Base-by-base conservation (phyloP, 2,113 vertebrate genomes). In the Fregata magnificens region DNA sequence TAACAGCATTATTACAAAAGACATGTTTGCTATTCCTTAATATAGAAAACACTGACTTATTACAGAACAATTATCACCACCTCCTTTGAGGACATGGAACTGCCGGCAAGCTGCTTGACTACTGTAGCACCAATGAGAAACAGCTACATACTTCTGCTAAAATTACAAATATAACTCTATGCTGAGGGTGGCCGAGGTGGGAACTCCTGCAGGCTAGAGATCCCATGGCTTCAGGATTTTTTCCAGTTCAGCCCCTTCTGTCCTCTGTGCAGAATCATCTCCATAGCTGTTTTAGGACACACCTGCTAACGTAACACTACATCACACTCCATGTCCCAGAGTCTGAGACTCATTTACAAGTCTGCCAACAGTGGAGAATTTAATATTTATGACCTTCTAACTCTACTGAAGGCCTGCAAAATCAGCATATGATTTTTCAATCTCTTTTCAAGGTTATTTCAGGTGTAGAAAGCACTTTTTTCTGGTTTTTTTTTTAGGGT, bases 401-500 rank as follows among this genome's bases (percentile, higher is more conserved):
- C 36, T 50, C 17, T 50, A 29, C 16, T 86, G 56, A 71, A 83
- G 13, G 44, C 80, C 42, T 76, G 19, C 10, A 80, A 80, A 80
- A 63, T 58, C 38, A 84, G 38, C 17, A 32, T 2, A 5, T 26
- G 17, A 32, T 16, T 73, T 50, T 21, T 2, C 86, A 76, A 53
- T 40, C 1, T 78, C 5, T 55, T 78, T 34, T 69, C 8, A 44
- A 45, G 9, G 9, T 59, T 59, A 59, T 78, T 91, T 78, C 13
- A 44, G 19, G 9, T 44, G 10, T 29, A 52, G 21, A 58, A 77
- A 76, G 7, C 6, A 4, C 26, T 32, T 53, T 31, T 74, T 40
- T 1, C 16, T 10, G 6, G 28, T 6, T 19, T 14, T 19, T 11
- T 15, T 11, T 28, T 22, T 22, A 1, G 4, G 10, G 10, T 5